A percentile compares a stretch with the other conserved stretches of the same genome.
phyloP scores from a whole-genome alignment of 2,888 invertebrate genomes.

The Orthosia gracilis region DNA sequence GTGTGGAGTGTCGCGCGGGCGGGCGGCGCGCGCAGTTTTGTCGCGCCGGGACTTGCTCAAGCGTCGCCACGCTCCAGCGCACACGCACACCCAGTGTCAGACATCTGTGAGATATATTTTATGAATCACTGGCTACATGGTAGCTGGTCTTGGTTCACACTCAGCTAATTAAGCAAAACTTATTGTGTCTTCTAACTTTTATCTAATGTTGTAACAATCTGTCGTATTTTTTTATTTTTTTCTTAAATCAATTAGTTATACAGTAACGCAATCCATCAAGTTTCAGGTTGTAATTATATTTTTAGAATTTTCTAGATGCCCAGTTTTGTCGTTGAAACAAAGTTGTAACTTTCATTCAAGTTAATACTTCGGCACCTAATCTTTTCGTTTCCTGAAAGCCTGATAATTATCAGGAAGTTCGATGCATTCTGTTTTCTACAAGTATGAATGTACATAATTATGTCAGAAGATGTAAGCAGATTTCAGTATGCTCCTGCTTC shows the following conservation, averaged over 20 bases:
- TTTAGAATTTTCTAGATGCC: constrained; percentile 19
- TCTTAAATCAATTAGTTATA: constrained; percentile 29
- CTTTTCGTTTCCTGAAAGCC: neutral
- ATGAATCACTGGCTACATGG: constrained; percentile 43
- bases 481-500: neutral
- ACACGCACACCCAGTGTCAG: constrained; percentile 51
- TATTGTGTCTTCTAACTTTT: constrained; percentile 12
- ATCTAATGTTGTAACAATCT: constrained; percentile 18
- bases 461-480: neutral
- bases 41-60: constrained; percentile 82
- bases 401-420: neutral
- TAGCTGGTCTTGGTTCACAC: constrained; percentile 1
- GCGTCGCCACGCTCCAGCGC: constrained; percentile 73
- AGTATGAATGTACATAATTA: neutral
- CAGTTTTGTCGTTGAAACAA: neutral
- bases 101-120: constrained; percentile 61
- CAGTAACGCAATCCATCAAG: constrained; percentile 22
- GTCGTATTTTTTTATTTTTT: constrained; percentile 29
- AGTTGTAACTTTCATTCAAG: neutral
- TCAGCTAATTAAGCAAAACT: neutral
- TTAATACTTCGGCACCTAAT: neutral
- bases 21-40: constrained; percentile 82
- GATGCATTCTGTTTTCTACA: neutral
- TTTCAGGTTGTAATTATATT: neutral
- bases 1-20: constrained; percentile 84